Base-by-base conservation (phyloP, 2,888 invertebrate species). In the Thymelicus acteon region DNA sequence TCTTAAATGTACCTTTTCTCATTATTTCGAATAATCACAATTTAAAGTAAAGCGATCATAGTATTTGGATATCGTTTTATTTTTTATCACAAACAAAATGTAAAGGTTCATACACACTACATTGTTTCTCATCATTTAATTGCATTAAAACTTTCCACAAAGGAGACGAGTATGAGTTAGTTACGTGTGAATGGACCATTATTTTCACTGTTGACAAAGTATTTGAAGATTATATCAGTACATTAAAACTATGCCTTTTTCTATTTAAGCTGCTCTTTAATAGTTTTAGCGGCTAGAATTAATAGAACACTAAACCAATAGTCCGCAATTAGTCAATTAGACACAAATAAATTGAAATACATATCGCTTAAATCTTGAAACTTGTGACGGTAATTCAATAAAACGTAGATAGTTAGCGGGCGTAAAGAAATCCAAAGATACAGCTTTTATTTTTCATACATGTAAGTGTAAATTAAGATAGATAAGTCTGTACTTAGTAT, bases 391-490 rank as follows among this genome's bases (percentile, higher is more conserved):
- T 87, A 85, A 86, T 79, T 89, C 92, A 91, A 90, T 90, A 89
- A 88, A 80, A 73, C 72, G 83, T 86, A 86, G 88, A 65, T 67
- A 70, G 70, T 73, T 78, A 77, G 78, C 78, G 78, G 72, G 80
- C 81, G 80, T 80, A 79, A 82, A 81, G 78, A 62, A 82, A 86
- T 86, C 92, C 92, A 92, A 92, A 92, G 92, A 92, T 83, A 82
- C 91, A 88, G 88, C 86, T 91, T 90, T 91, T 92, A 90, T 90
- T 92, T 92, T 91, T 89, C 85, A 86, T 89, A 90, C 83, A 76
- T 75, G 65, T 87, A 87, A 84, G 79, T 85, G 83, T 87, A 87
- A 85, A 86, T 80, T 81, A 79, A 78, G 77, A 75, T 80, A 79
- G 72, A 70, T 89, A 87, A 89, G 88, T 84, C 78, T 80, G 80